A percentile compares a stretch with the other conserved stretches of the same genome.
These are phyloP conservation scores for Melierax canorus DNA, from an alignment of 2,113 vertebrate genomes.

Conservation along the genomic window DNA sequence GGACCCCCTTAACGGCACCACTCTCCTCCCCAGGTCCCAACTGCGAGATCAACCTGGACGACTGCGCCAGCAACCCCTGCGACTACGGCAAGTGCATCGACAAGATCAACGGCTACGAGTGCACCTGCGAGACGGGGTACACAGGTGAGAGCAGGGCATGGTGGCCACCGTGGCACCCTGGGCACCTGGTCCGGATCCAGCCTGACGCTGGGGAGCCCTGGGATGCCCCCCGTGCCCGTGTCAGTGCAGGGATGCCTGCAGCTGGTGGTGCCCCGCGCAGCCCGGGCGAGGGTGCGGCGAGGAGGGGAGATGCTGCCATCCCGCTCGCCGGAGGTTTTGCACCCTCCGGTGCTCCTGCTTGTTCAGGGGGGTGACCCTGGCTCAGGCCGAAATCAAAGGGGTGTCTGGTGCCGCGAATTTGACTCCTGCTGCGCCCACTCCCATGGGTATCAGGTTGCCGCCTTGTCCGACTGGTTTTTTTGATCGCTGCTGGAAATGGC, in stretches of 20 bases:
- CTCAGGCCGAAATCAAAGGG: constrained; percentile 26
- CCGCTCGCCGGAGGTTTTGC: neutral
- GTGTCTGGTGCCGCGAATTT: neutral
- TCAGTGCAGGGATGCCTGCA: neutral
- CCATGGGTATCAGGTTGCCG: constrained; percentile 67
- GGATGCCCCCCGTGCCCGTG: neutral
- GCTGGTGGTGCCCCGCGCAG: neutral
- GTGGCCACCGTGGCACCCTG: accelerated
- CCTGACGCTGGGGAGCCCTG: accelerated
- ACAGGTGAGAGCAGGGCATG: constrained; percentile 75
- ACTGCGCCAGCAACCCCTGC: constrained; percentile 89
- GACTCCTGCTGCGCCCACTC: constrained; percentile 29
- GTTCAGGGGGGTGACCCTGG: constrained; percentile 2
- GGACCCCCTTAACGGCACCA: neutral
- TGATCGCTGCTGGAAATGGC: constrained; percentile 45
- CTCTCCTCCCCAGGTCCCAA: constrained; percentile 73
- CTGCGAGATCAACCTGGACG: constrained; percentile 92
- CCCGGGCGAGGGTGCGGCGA: neutral
- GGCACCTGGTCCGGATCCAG: neutral
- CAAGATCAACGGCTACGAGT: constrained; percentile 92
- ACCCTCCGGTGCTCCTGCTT: neutral
- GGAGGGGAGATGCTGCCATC: neutral
- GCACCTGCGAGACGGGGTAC: constrained; percentile 88
- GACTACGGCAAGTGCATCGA: constrained; percentile 92
- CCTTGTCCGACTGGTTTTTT: constrained; percentile 70